These are phyloP conservation scores for Morinoia aosen DNA, from an alignment of 2,888 invertebrate species.

Conservation along the genomic window DNA sequence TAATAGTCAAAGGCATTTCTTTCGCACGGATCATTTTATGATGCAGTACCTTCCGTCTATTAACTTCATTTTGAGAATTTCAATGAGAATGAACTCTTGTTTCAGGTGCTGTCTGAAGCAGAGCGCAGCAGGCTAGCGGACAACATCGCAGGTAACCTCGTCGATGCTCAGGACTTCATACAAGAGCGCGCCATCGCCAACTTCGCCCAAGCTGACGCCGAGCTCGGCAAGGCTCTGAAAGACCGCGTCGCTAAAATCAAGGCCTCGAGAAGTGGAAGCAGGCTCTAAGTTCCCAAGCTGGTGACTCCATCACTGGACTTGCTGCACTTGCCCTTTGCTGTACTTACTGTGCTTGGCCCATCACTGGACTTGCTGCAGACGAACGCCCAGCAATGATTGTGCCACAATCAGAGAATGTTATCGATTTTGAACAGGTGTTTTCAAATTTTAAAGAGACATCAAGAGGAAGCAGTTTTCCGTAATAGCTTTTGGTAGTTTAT, in stretches of 20 bases:
- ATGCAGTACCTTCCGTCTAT: not conserved
- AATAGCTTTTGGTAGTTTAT: no score
- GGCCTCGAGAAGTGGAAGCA: slow-evolving; percentile 1
- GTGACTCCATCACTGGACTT: no score
- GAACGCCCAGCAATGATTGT: not conserved
- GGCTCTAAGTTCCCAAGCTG: not conserved
- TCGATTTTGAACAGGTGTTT: not conserved
- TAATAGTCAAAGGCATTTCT: not conserved
- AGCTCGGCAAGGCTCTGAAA: slow-evolving; percentile 76
- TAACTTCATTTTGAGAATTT: not conserved
- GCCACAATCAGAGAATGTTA: not conserved
- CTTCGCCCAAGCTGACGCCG: slow-evolving; percentile 84
- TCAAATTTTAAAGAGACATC: not conserved
- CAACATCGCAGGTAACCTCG: slow-evolving; percentile 86
- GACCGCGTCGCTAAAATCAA: slow-evolving; percentile 47
- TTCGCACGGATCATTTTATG: not conserved
- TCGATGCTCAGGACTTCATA: slow-evolving; percentile 85
- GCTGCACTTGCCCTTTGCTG: not conserved
- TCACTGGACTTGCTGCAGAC: not conserved
- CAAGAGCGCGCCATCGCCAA: slow-evolving; percentile 87
- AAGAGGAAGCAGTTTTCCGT: no score
- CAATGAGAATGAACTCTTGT: not conserved
- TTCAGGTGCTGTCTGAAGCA: slow-evolving; percentile 80
- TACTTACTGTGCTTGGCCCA: not conserved
- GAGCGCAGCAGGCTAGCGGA: slow-evolving; percentile 81